A percentile compares a stretch with the other conserved stretches of the same genome.
These are phyloP conservation scores for Pandion haliaetus DNA, from an alignment of 2,113 vertebrate species.

Conservation along the genomic window DNA sequence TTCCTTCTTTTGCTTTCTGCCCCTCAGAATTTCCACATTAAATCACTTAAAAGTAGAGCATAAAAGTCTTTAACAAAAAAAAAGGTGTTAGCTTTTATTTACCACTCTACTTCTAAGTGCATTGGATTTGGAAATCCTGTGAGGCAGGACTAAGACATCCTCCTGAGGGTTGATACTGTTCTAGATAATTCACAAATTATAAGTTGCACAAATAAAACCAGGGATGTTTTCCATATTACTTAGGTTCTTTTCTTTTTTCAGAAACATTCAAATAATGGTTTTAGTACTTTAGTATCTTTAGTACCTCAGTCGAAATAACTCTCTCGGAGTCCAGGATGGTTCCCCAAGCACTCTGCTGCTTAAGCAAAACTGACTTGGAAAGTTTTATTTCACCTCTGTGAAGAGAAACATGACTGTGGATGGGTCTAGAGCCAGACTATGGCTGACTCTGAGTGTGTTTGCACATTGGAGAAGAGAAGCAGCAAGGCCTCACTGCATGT, in stretches of 20 bases:
- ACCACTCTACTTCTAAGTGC: neutral
- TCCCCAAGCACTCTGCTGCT: neutral
- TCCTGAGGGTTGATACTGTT: neutral
- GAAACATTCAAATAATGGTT: neutral
- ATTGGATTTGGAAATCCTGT: neutral
- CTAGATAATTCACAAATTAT: neutral
- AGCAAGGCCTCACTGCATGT: neutral
- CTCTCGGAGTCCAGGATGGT: neutral
- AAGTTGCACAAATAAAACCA: neutral
- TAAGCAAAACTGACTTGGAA: slow-evolving; percentile 4
- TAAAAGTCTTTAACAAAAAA: neutral
- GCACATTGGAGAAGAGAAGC: neutral
- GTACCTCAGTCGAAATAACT: neutral
- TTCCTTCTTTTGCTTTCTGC: neutral
- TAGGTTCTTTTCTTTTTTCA: neutral
- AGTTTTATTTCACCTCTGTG: neutral
- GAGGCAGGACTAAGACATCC: neutral
- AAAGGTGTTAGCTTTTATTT: neutral
- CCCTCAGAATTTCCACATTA: neutral
- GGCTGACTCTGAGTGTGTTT: neutral
- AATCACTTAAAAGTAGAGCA: neutral
- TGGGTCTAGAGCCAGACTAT: neutral
- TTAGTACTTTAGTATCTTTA: neutral
- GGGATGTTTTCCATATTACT: neutral
- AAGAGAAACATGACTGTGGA: neutral